Conservation (phyloP, 2,797 vertebrate species). For the Etheostoma nigrum region DNA sequence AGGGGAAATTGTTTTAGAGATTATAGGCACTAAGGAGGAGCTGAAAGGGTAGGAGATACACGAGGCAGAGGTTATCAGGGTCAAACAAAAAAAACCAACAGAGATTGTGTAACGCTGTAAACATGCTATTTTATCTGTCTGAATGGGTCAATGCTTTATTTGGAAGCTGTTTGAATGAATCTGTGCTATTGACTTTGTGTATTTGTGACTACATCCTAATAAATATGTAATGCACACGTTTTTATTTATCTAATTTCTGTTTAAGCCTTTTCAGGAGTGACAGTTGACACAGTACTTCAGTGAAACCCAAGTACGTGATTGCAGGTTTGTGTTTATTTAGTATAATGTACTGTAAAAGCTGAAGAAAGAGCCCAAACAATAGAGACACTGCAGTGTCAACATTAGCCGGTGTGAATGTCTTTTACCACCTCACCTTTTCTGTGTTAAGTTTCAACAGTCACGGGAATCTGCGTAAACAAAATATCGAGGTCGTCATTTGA, state of each 20-base stretch:
- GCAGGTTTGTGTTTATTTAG: constrained; percentile 12
- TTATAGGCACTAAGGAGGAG: constrained; percentile 46
- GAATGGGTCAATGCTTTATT: constrained; percentile 20
- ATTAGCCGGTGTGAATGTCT: constrained; percentile 17
- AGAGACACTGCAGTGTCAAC: constrained; percentile 32
- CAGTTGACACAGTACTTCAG: not conserved
- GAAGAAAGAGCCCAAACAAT: constrained; percentile 34
- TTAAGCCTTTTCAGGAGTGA: not conserved
- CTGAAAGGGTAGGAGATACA: constrained; percentile 1
- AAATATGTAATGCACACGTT: constrained; percentile 64
- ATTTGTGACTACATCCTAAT: constrained; percentile 58
- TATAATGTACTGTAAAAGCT: constrained; percentile 9
- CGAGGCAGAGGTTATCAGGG: constrained; percentile 18
- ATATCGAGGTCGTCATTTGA: constrained; percentile 55
- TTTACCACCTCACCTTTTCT: constrained; percentile 25
- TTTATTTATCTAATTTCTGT: not conserved
- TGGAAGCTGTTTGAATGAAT: constrained; percentile 24
- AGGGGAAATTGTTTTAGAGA: constrained; percentile 60
- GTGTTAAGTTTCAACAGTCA: constrained; percentile 40
- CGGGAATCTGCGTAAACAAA: constrained; percentile 43
- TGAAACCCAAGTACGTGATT: constrained; percentile 21
- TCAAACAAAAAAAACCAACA: not conserved
- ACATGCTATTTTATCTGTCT: constrained; percentile 50
- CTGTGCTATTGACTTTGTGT: constrained; percentile 16
- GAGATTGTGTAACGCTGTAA: constrained; percentile 10